phyloP scores from a whole-genome alignment of 2,888 invertebrate genomes.

The Lymantria monacha region DNA sequence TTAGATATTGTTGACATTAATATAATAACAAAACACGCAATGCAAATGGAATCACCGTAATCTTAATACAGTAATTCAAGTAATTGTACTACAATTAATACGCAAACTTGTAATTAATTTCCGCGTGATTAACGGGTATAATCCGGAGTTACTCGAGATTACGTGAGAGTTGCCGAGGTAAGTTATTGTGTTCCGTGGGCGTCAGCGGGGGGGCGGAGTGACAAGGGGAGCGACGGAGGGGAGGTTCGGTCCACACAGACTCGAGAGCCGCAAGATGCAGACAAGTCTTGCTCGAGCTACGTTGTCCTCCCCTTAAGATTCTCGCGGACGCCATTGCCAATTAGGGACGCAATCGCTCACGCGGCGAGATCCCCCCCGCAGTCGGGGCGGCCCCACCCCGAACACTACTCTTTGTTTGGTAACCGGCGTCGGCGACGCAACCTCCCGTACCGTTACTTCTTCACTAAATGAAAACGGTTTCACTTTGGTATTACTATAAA shows the following conservation, averaged over 20 bases:
- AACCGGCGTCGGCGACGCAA: slow-evolving; percentile 52
- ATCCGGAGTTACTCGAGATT: slow-evolving; percentile 80
- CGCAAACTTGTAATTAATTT: slow-evolving; percentile 82
- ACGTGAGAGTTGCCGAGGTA: slow-evolving; percentile 72
- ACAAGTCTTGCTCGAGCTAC: slow-evolving; percentile 65
- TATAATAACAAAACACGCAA: slow-evolving; percentile 11
- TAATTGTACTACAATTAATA: slow-evolving; percentile 80
- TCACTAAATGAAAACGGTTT: slow-evolving; percentile 77
- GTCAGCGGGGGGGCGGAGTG: slow-evolving; percentile 41
- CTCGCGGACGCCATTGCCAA: slow-evolving; percentile 82
- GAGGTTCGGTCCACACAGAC: slow-evolving; percentile 52
- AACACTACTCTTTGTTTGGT: slow-evolving; percentile 67
- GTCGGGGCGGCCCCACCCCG: slow-evolving; percentile 48
- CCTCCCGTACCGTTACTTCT: slow-evolving; percentile 63
- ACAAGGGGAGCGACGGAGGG: slow-evolving; percentile 23
- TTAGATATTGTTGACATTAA: slow-evolving; percentile 9
- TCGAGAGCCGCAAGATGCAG: slow-evolving; percentile 64
- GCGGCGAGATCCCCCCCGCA: slow-evolving; percentile 61
- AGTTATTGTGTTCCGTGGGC: slow-evolving; percentile 72
- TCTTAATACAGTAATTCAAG: slow-evolving; percentile 64
- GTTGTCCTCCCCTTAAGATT: slow-evolving; percentile 82
- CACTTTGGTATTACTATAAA: slow-evolving; percentile 65
- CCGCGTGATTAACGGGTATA: slow-evolving; percentile 79
- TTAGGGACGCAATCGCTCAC: slow-evolving; percentile 82
- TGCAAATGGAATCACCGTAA: slow-evolving; percentile 29